phyloP scores from a whole-genome alignment of 2,113 vertebrate genomes.

The Sinocyclocheilus anshuiensis region DNA sequence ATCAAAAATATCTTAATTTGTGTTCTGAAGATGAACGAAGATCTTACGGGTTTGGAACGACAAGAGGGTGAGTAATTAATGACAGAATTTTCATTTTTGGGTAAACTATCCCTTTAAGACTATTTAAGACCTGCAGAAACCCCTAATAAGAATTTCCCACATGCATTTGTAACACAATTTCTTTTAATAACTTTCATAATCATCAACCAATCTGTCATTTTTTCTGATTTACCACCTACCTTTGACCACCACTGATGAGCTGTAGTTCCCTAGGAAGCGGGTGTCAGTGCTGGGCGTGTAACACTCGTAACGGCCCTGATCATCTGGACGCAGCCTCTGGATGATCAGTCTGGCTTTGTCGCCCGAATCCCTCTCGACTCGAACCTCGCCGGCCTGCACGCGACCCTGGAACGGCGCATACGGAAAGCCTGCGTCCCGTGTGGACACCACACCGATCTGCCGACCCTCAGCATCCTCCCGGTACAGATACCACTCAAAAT shows the following conservation, averaged over 20 bases:
- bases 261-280: conserved; percentile 83
- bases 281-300: conserved; percentile 85
- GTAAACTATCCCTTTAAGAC: too few species aligned
- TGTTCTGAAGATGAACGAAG: too few species aligned
- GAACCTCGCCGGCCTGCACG: conserved; percentile 78
- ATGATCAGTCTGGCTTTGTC: conserved; percentile 78
- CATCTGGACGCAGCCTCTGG: conserved; percentile 77
- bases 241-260: conserved; percentile 77
- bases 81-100: too few species aligned
- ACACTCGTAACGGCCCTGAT: conserved; percentile 85
- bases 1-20: too few species aligned
- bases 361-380: conserved; percentile 78
- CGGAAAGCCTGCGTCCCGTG: conserved; percentile 78
- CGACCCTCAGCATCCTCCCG: conserved; percentile 67
- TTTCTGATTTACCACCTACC: conserved; percentile 66
- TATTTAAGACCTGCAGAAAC: too few species aligned
- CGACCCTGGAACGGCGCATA: conserved; percentile 75
- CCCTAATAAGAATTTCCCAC: background rate
- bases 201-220: too few species aligned
- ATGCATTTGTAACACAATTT: background rate
- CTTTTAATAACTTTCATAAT: background rate
- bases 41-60: too few species aligned
- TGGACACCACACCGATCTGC: conserved; percentile 82
- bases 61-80: too few species aligned
- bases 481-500: conserved; percentile 88